Percentiles rank a stretch among this genome's conserved stretches.
Conservation (phyloP, 2,797 vertebrate species). For the Hippoglossus hippoglossus region DNA sequence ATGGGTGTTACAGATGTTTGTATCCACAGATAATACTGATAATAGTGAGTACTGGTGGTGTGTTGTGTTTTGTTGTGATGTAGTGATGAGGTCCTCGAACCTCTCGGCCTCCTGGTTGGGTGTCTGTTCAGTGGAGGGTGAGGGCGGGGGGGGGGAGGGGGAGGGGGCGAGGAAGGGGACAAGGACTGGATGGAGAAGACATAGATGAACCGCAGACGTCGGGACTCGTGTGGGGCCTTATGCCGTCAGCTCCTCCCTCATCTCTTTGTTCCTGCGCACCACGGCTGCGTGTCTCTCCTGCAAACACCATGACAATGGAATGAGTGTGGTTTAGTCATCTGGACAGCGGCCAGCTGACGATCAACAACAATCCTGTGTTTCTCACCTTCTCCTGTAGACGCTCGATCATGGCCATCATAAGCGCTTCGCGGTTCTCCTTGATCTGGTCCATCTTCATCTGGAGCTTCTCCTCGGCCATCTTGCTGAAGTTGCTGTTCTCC, state of each 20-base stretch:
- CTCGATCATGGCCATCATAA: constrained; percentile 92
- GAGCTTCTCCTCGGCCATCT: constrained; percentile 96
- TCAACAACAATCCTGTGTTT: not conserved
- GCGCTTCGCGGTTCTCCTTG: constrained; percentile 95
- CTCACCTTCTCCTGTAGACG: constrained; percentile 93
- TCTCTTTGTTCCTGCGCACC: constrained; percentile 98
- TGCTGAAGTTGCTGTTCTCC: constrained; percentile 98
- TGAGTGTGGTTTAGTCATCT: not conserved
- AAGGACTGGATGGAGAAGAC: constrained; percentile 45
- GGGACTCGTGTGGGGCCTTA: constrained; percentile 77
- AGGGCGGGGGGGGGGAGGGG: constrained; percentile 12
- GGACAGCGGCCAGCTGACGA: fast-evolving
- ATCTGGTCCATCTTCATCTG: constrained; percentile 97
- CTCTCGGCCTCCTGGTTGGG: constrained; percentile 62
- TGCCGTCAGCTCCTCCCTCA: constrained; percentile 93
- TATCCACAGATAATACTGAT: constrained; percentile 75
- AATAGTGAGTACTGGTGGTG: constrained; percentile 67
- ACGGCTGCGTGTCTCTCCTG: constrained; percentile 93
- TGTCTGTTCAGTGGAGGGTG: constrained; percentile 62
- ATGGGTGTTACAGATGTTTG: constrained; percentile 65
- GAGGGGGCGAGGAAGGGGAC: constrained; percentile 31
- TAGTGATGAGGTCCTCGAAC: constrained; percentile 68
- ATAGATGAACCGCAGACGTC: constrained; percentile 62
- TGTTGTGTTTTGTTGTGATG: constrained; percentile 65
- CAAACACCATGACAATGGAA: constrained; percentile 6